phyloP scores from a whole-genome alignment of 2,797 vertebrate species.

The Sphenodon punctatus region DNA sequence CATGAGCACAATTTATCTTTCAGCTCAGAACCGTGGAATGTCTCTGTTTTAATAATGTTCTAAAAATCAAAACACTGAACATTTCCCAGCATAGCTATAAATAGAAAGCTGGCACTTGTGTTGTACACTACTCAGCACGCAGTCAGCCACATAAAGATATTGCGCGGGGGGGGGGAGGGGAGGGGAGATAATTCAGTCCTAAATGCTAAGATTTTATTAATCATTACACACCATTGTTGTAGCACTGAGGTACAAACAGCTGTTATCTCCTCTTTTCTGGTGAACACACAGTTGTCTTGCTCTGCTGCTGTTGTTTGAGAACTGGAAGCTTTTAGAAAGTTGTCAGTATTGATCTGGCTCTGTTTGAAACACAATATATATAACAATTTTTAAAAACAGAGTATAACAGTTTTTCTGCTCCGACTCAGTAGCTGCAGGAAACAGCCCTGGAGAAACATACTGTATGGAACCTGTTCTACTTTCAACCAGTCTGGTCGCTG shows the following conservation, averaged over 20 bases:
- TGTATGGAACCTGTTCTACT: neutral
- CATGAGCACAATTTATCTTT: conserved; percentile 51
- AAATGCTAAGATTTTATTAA: neutral
- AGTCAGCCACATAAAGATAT: conserved; percentile 42
- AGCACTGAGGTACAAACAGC: neutral
- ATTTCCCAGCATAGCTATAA: conserved; percentile 70
- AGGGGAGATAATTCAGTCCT: conserved; percentile 10
- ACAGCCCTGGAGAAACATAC: neutral
- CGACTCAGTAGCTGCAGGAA: neutral
- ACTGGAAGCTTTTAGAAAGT: neutral
- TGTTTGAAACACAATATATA: neutral
- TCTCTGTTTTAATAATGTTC: conserved; percentile 60
- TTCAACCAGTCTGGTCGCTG: neutral
- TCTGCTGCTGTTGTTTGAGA: neutral
- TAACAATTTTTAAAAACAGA: too few species aligned
- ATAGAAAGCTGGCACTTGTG: conserved; percentile 53
- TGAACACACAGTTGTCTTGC: conserved; percentile 15
- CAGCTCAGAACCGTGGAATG: conserved; percentile 51
- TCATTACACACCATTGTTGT: neutral
- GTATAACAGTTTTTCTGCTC: too few species aligned
- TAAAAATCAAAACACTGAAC: conserved; percentile 55
- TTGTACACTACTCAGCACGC: conserved; percentile 34
- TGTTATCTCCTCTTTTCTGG: conserved; percentile 17
- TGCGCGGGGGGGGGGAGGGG: neutral
- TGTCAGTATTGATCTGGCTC: neutral